Evolutionary conservation across 2,888 invertebrate genomes (phyloP).

Genomic region (Tholera decimalis): DNA sequence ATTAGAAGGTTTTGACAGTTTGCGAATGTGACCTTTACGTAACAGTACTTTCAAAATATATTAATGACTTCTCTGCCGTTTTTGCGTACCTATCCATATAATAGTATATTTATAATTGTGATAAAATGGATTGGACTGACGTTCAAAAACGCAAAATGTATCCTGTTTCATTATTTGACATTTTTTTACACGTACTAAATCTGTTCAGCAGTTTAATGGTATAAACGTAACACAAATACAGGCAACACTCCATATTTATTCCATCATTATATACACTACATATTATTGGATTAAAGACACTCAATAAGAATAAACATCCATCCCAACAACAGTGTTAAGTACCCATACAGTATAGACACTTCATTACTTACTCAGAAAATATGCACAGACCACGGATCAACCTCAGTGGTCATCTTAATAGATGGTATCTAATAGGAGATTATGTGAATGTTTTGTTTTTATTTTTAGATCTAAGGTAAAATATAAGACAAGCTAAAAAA

Average conservation of each 20-base stretch:
- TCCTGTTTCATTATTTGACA: too few relatives aligned
- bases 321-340: conserved; percentile 38
- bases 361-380: conserved; percentile 69
- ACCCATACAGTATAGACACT: conserved; percentile 44
- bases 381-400: conserved; percentile 36
- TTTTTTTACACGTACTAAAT: neutral
- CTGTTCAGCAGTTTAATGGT: neutral
- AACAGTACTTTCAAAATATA: too few relatives aligned
- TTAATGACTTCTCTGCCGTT: too few relatives aligned
- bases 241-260: neutral
- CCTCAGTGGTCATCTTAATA: neutral
- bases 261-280: neutral
- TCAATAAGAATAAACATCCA: conserved; percentile 33
- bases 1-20: too few relatives aligned
- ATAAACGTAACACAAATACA: neutral
- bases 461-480: too few relatives aligned
- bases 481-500: too few relatives aligned
- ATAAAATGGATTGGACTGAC: too few relatives aligned
- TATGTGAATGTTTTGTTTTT: too few relatives aligned
- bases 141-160: too few relatives aligned
- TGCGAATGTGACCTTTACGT: too few relatives aligned
- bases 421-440: neutral
- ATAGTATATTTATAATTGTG: too few relatives aligned
- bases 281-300: conserved; percentile 25
- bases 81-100: too few relatives aligned